These are phyloP conservation scores for Habropoda laboriosa DNA, from an alignment of 1,140 invertebrate species.

Conservation along the genomic window DNA sequence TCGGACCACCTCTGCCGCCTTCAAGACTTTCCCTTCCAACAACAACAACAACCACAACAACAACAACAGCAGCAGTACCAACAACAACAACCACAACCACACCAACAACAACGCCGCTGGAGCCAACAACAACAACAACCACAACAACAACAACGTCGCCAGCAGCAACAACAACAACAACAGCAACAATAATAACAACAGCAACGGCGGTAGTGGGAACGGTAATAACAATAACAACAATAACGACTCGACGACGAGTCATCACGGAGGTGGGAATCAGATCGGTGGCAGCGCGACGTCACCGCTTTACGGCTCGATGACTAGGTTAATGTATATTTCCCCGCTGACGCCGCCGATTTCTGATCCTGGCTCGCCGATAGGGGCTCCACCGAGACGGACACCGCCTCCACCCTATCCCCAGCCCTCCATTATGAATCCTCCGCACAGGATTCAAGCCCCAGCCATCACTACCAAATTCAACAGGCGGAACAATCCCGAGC, in stretches of 20 bases:
- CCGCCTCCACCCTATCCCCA: slow-evolving; percentile 86
- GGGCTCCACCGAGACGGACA: slow-evolving; percentile 81
- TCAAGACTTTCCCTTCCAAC: slow-evolving; percentile 71
- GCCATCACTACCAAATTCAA: slow-evolving; percentile 88
- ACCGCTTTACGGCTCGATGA: slow-evolving; percentile 79
- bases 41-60: slow-evolving; percentile 65
- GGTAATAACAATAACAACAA: slow-evolving; percentile 71
- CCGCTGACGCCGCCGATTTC: slow-evolving; percentile 91
- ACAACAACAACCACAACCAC: slow-evolving; percentile 63
- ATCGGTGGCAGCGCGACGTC: slow-evolving; percentile 74
- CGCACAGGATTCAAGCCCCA: slow-evolving; percentile 77
- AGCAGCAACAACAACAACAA: slow-evolving; percentile 59
- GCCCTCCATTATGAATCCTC: slow-evolving; percentile 75
- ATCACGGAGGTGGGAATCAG: slow-evolving; percentile 76
- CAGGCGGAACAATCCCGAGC: slow-evolving; percentile 96
- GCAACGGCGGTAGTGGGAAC: slow-evolving; percentile 50
- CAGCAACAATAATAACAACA: slow-evolving; percentile 53
- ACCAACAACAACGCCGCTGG: slow-evolving; percentile 52
- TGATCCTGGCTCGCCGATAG: slow-evolving; percentile 90
- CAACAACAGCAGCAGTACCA: slow-evolving; percentile 57
- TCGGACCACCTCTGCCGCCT: slow-evolving; percentile 63
- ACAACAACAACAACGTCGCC: slow-evolving; percentile 45
- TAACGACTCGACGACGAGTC: slow-evolving; percentile 72
- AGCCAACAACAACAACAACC: slow-evolving; percentile 64
- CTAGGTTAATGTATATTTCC: slow-evolving; percentile 88